These are phyloP conservation scores for Hylia prasina DNA, from an alignment of 2,113 vertebrate genomes.

Conservation along the genomic window DNA sequence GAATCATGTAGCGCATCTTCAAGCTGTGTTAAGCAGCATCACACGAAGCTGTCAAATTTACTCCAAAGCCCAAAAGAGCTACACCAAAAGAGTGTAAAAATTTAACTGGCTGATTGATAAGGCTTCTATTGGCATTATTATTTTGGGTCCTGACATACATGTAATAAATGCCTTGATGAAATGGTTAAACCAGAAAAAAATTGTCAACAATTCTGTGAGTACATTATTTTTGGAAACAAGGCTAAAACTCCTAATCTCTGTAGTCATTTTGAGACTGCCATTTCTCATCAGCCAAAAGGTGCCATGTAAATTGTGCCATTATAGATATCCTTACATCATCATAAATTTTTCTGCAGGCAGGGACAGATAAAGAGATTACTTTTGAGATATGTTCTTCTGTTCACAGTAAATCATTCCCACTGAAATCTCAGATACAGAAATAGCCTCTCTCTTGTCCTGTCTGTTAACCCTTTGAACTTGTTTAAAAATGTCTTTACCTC, in stretches of 20 bases:
- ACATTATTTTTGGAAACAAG: neutral
- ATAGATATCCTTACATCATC: neutral
- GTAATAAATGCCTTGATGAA: neutral
- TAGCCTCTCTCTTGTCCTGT: neutral
- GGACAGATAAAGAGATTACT: constrained; percentile 21
- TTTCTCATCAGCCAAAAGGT: constrained; percentile 13
- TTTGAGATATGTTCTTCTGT: neutral
- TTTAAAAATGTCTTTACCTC: neutral
- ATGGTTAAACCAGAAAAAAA: neutral
- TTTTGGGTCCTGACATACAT: neutral
- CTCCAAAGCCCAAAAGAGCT: neutral
- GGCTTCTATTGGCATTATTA: neutral
- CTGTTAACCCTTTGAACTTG: constrained; percentile 14
- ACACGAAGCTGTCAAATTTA: neutral
- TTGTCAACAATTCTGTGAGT: neutral
- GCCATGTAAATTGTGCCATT: neutral
- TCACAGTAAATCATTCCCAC: neutral
- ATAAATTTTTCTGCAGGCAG: constrained; percentile 30
- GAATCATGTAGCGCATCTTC: neutral
- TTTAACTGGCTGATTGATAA: neutral
- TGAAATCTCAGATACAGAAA: constrained; percentile 2
- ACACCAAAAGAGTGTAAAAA: neutral
- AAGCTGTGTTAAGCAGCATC: neutral
- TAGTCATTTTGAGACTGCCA: neutral
- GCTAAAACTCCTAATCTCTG: neutral